Evolutionary conservation across 2,888 invertebrate species (phyloP).

Genomic region (Clanis bilineata): DNA sequence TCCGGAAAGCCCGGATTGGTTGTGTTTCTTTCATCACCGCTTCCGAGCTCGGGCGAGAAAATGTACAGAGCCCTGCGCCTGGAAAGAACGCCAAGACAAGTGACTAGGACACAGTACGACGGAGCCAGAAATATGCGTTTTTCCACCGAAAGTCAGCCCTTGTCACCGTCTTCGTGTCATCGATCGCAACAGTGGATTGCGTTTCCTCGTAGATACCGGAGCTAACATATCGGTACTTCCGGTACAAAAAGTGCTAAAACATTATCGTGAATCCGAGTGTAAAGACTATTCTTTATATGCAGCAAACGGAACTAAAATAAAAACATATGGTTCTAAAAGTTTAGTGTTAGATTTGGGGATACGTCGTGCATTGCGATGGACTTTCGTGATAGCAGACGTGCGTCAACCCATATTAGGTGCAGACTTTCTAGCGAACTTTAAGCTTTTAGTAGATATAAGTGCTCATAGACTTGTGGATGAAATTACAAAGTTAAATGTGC

Average conservation of each 20-base stretch:
- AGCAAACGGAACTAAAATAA: not conserved
- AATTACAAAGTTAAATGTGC: not conserved
- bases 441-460: not conserved
- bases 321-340: not conserved
- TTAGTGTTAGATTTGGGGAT: not conserved
- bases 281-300: not conserved
- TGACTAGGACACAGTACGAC: not conserved
- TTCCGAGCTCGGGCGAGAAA: not conserved
- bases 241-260: no score
- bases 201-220: no score
- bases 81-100: not conserved
- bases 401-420: not conserved
- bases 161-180: not conserved
- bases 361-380: not conserved
- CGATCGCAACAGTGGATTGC: no score
- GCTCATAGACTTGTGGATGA: not conserved
- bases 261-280: no score
- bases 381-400: not conserved
- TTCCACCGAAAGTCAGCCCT: not conserved
- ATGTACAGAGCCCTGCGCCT: not conserved
- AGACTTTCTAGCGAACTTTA: not conserved
- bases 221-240: no score
- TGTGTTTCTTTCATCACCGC: not conserved
- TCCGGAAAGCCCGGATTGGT: not conserved
- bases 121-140: not conserved